Conservation (phyloP, 1,140 invertebrate species). For the Galleria mellonella region DNA sequence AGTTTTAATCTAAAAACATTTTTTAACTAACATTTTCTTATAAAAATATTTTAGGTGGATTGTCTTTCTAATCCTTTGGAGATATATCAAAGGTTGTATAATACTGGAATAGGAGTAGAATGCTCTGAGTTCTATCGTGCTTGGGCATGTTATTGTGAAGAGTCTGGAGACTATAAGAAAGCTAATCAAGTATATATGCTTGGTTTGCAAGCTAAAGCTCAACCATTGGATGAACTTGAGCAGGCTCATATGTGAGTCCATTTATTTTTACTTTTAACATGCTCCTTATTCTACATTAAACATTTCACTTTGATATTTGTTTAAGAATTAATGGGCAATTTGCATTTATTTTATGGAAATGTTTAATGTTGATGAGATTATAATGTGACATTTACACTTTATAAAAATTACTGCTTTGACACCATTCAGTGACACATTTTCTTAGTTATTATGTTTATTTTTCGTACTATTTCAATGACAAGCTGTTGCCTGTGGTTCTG, state of each 20-base stretch:
- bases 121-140: constrained; percentile 85
- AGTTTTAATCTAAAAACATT: too few relatives aligned
- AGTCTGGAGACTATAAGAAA: constrained; percentile 81
- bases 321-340: too few relatives aligned
- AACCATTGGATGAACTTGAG: constrained; percentile 83
- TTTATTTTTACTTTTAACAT: constrained; percentile 1
- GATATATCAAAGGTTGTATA: constrained; percentile 83
- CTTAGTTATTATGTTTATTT: too few relatives aligned
- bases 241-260: constrained; percentile 79
- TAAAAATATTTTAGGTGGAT: constrained; percentile 78
- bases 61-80: constrained; percentile 83
- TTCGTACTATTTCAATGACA: too few relatives aligned
- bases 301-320: too few relatives aligned
- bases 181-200: constrained; percentile 84
- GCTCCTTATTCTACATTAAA: too few relatives aligned
- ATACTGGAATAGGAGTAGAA: constrained; percentile 85
- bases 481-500: too few relatives aligned
- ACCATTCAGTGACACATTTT: too few relatives aligned
- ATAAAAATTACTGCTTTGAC: too few relatives aligned
- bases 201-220: constrained; percentile 80
- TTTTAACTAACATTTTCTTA: constrained; percentile 5
- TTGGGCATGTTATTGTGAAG: constrained; percentile 88
- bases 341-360: too few relatives aligned
- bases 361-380: too few relatives aligned
- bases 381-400: too few relatives aligned